Percentiles rank a stretch among this genome's conserved stretches.
These are phyloP conservation scores for Mamestra configurata DNA, from an alignment of 1,140 invertebrate genomes.

Conservation along the genomic window DNA sequence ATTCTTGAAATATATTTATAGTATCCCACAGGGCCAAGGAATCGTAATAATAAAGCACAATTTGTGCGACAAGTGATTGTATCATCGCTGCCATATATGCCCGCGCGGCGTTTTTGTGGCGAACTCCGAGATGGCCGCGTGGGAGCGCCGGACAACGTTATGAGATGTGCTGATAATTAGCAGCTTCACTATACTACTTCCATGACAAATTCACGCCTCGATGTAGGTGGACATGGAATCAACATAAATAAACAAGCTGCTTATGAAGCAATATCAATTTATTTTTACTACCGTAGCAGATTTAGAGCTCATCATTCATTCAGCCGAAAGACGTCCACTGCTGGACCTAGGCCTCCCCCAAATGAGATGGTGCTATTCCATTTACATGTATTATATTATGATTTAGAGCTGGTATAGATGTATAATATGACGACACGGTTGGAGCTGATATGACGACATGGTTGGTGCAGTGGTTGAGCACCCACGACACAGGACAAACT, in stretches of 20 bases:
- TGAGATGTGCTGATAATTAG: constrained; percentile 33
- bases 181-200: constrained; percentile 25
- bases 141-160: constrained; percentile 2
- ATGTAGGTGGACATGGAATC: not conserved
- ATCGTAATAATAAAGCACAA: constrained; percentile 46
- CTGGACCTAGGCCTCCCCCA: no score
- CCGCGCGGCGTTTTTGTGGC: constrained; percentile 40
- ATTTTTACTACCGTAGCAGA: constrained; percentile 15
- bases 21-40: constrained; percentile 30
- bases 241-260: not conserved
- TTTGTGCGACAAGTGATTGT: constrained; percentile 47
- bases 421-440: no score
- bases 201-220: constrained; percentile 7
- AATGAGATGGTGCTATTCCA: no score
- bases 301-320: not conserved
- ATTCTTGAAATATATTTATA: constrained; percentile 32
- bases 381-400: no score
- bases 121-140: not conserved
- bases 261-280: not conserved
- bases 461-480: no score
- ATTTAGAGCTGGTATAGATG: no score
- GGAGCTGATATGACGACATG: no score
- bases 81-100: constrained; percentile 47
- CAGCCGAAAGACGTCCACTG: no score
- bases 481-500: no score